Evolutionary conservation across 2,888 invertebrate species (phyloP).

Genomic region (Vanessa cardui): DNA sequence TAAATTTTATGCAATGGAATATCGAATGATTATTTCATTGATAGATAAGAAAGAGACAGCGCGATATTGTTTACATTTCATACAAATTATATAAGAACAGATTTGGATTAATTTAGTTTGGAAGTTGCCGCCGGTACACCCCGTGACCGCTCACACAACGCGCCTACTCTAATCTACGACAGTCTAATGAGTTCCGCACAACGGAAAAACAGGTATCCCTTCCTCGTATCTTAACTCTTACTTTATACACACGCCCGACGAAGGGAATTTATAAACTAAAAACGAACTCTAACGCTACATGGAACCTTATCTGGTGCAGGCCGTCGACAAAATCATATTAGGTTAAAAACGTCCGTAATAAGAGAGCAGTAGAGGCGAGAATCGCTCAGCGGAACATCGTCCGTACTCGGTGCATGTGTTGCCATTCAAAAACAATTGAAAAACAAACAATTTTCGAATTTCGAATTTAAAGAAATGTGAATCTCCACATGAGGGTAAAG

Average conservation of each 20-base stretch:
- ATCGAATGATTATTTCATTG: background rate
- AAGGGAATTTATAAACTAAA: conserved; percentile 63
- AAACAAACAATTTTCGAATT: background rate
- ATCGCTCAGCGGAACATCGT: conserved; percentile 34
- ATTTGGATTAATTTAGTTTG: background rate
- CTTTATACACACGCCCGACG: conserved; percentile 67
- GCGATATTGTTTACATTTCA: conserved; percentile 14
- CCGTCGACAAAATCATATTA: conserved; percentile 49
- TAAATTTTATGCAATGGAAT: background rate
- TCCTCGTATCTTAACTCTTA: conserved; percentile 64
- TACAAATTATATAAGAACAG: background rate
- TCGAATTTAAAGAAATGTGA: too few species aligned
- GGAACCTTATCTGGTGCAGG: conserved; percentile 76
- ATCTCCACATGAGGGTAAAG: background rate
- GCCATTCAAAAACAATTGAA: conserved; percentile 1
- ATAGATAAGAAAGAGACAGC: too few species aligned
- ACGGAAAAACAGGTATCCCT: conserved; percentile 78
- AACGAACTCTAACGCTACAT: conserved; percentile 64
- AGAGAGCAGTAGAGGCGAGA: conserved; percentile 55
- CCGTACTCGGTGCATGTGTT: conserved; percentile 11
- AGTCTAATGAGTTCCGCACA: conserved; percentile 81
- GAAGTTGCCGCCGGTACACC: conserved; percentile 51
- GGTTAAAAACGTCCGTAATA: conserved; percentile 36
- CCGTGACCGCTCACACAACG: conserved; percentile 69
- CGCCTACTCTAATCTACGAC: conserved; percentile 77